Evolutionary conservation across 64 coral and sea anemone genomes (phyloP).

Genomic region (Montipora sp.): DNA sequence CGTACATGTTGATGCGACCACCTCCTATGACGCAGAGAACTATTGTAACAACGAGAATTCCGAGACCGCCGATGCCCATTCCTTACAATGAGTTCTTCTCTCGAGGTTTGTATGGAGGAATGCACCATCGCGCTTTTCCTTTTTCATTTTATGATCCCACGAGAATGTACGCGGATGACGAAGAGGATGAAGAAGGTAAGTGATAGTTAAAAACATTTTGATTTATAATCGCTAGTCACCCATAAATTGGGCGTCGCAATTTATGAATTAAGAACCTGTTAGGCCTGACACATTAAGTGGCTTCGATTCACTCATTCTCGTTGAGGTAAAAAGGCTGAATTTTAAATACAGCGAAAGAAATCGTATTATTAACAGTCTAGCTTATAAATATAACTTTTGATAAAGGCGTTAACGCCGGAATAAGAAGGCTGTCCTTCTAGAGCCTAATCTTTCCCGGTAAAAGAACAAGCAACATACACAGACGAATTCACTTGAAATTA

Average conservation of each 20-base stretch:
- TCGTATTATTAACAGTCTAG: too few species aligned
- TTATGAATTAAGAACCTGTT: background rate
- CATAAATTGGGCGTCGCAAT: background rate
- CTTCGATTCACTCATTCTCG: background rate
- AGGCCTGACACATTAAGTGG: background rate
- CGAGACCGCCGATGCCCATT: conserved; percentile 81
- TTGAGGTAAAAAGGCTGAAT: too few species aligned
- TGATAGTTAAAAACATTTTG: background rate
- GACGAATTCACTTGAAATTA: too few species aligned
- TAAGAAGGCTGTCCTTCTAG: too few species aligned
- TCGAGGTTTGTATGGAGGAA: conserved; percentile 36
- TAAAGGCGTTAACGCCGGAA: too few species aligned
- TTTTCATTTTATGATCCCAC: conserved; percentile 36
- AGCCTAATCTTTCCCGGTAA: too few species aligned
- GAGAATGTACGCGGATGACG: conserved; percentile 32
- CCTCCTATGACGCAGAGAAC: conserved; percentile 97
- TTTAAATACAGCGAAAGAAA: too few species aligned
- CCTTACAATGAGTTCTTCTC: conserved; percentile 77
- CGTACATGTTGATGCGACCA: conserved; percentile 94
- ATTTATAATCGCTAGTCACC: background rate
- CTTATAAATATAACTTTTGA: too few species aligned
- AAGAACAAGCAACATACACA: too few species aligned
- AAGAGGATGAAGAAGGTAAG: conserved; percentile 37
- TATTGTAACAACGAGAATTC: conserved; percentile 95
- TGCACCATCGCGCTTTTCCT: conserved; percentile 47